Evolutionary conservation across 2,888 invertebrate genomes (phyloP), one percentile per base, ranked within the genome.

Genomic region (Hyposoter didymator): DNA sequence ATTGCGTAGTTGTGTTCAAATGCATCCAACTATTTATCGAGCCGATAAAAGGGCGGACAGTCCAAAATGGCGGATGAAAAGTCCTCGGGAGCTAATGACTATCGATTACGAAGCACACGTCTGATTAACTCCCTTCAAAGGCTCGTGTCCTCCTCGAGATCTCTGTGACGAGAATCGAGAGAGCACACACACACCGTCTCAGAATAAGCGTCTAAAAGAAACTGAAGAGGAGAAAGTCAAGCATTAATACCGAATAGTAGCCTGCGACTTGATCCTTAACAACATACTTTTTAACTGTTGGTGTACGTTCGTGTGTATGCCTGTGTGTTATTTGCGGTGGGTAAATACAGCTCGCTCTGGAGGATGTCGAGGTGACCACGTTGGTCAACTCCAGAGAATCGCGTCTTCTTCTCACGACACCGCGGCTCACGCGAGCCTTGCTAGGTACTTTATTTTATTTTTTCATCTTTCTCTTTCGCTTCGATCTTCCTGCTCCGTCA

Each of bases 181-280:
- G 64, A 78, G 80, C 39, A 64, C 66, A 79, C 55, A 74, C 67
- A 75, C 73, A 49, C 28, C 28, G 28, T 79, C 79, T 70, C 78
- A 75, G 64, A 75, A n/a, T n/a, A n/a, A 82, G 78, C 72, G 83
- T 87, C 78, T 78, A 70, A 81, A 69, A 82, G 80, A 87, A 88
- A 86, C 83, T 88, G 84, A 88, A 86, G 86, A 89, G 87, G 89
- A 87, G 89, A 89, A 90, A 89, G 90, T 90, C 85, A 84, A 80
- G 73, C 87, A 87, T 90, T 89, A 90, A 89, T 88, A 78, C 75
- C 66, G 67, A 78, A 82, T 87, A 83, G 81, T 62, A 74, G 55
- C 28, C 72, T 67, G 81, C 49, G 52, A 66, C 73, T 69, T 52
- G 17, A 74, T 75, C 74, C 59, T 81, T 80, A 79, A 78, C 55